These are phyloP conservation scores for Myotis lucifugus DNA, from an alignment of 2,113 vertebrate genomes.

Conservation along the genomic window DNA sequence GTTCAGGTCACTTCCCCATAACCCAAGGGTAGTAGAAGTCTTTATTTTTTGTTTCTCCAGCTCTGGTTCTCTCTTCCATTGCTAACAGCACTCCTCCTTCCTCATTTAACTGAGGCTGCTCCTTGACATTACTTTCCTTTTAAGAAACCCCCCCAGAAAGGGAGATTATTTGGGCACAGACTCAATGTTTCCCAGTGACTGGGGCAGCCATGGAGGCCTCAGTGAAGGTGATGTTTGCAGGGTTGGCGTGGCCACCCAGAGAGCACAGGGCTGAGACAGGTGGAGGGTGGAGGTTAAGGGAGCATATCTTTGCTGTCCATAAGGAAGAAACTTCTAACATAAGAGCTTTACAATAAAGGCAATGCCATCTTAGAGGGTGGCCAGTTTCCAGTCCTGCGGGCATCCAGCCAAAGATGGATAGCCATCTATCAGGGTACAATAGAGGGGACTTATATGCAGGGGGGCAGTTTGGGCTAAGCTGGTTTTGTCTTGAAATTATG, in stretches of 20 bases:
- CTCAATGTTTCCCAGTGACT: background rate
- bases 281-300: background rate
- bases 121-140: background rate
- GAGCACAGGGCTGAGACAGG: background rate
- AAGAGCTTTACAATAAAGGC: background rate
- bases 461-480: background rate
- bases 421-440: background rate
- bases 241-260: background rate
- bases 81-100: background rate
- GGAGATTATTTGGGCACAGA: background rate
- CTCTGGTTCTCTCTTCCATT: background rate
- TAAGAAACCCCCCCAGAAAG: background rate
- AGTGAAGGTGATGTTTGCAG: background rate
- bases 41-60: background rate
- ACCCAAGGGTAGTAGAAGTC: background rate
- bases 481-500: background rate
- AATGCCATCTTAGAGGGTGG: background rate
- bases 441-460: background rate
- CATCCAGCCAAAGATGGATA: background rate
- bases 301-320: background rate
- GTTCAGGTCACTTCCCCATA: background rate
- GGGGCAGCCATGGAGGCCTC: background rate
- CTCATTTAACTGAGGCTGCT: background rate
- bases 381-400: background rate
- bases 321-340: background rate